These are phyloP conservation scores for Muscina levida DNA, from an alignment of 2,888 invertebrate genomes.

Conservation along the genomic window DNA sequence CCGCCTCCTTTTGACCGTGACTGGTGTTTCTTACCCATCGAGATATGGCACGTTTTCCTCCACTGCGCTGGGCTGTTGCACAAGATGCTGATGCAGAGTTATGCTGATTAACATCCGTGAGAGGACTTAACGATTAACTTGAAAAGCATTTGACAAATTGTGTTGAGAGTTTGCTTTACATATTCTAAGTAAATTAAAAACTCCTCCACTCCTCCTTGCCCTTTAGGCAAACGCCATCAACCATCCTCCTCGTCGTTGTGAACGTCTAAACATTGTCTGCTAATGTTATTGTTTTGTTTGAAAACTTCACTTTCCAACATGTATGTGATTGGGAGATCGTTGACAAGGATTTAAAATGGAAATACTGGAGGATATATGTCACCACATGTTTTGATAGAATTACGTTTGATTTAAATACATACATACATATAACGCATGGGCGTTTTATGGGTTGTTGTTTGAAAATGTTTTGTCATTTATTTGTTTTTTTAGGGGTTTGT, in stretches of 20 bases:
- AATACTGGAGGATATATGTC: conserved; percentile 51
- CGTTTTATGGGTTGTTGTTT: conserved; percentile 36
- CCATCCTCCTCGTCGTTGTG: background rate
- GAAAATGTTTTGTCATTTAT: conserved; percentile 65
- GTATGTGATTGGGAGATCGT: background rate
- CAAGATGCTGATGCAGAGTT: conserved; percentile 52
- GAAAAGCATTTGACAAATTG: conserved; percentile 67
- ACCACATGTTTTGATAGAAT: conserved; percentile 56
- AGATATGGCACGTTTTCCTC: conserved; percentile 68
- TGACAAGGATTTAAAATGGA: conserved; percentile 19
- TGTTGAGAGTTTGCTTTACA: background rate
- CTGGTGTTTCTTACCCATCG: conserved; percentile 66
- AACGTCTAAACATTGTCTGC: background rate
- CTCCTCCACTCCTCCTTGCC: background rate
- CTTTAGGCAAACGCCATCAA: background rate
- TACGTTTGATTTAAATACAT: conserved; percentile 18
- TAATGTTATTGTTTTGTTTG: conserved; percentile 14
- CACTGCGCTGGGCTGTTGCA: conserved; percentile 18
- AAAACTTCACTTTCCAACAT: conserved; percentile 11
- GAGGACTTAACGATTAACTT: conserved; percentile 64
- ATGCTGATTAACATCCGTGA: conserved; percentile 50
- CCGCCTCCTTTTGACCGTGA: conserved; percentile 31
- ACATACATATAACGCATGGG: conserved; percentile 23
- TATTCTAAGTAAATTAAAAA: conserved; percentile 33
- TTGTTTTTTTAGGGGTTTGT: conserved; percentile 39